Evolutionary conservation across 2,888 invertebrate species (phyloP).

Genomic region (Pelosia muscerda): DNA sequence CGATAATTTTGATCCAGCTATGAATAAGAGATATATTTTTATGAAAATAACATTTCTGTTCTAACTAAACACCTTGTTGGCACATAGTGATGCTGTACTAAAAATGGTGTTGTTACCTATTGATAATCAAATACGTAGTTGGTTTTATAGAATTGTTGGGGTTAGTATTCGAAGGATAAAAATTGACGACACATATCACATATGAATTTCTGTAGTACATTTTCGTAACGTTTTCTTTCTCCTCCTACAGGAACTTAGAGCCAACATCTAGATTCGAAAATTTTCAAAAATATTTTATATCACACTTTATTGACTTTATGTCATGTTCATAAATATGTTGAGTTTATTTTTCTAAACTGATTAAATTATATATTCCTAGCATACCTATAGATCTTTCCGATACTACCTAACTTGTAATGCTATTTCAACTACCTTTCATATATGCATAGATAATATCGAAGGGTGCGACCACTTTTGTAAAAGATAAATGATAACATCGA

Average conservation of each 20-base stretch:
- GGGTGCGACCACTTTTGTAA: conserved; percentile 14
- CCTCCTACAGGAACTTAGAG: conserved; percentile 5
- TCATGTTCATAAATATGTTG: conserved; percentile 18
- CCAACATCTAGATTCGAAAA: neutral
- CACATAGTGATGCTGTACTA: neutral
- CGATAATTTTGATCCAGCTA: no score
- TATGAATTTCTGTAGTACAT: conserved; percentile 54
- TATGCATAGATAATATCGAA: conserved; percentile 14
- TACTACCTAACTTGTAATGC: neutral
- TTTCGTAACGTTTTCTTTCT: conserved; percentile 14
- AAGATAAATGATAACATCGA: conserved; percentile 7
- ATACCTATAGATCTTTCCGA: neutral
- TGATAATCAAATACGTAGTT: neutral
- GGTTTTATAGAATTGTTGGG: neutral
- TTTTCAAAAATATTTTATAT: neutral
- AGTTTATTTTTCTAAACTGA: conserved; percentile 44
- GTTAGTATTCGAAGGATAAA: neutral
- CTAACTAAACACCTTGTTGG: no score
- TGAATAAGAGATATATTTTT: no score
- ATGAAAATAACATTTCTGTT: no score
- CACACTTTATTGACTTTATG: conserved; percentile 21
- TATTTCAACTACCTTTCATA: neutral
- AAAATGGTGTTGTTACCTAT: neutral
- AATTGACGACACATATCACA: conserved; percentile 62
- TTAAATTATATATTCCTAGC: conserved; percentile 29